phyloP scores from a whole-genome alignment of 1,140 invertebrate species.

The Conus betulinus region DNA sequence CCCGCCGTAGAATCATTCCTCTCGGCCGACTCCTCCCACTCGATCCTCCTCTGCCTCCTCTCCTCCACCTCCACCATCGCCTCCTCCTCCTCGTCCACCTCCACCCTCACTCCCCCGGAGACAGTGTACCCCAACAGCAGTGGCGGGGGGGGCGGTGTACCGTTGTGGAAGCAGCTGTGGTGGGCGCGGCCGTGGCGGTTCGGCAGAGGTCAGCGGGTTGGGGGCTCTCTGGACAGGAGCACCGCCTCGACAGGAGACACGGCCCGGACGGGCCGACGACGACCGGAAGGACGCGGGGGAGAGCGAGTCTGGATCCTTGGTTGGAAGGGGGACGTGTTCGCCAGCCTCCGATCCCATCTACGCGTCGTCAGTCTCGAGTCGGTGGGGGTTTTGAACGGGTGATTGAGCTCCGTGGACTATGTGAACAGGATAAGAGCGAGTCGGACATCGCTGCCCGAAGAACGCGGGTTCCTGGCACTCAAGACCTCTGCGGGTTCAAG shows the following conservation, averaged over 20 bases:
- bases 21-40: neutral
- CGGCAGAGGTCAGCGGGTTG: neutral
- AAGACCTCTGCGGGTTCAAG: neutral
- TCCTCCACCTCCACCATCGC: neutral
- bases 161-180: neutral
- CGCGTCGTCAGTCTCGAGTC: neutral
- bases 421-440: neutral
- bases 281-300: neutral
- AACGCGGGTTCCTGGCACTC: no score
- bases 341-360: neutral
- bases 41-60: conserved; percentile 1
- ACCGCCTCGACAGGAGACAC: neutral
- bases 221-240: conserved; percentile 5
- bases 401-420: neutral
- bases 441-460: neutral
- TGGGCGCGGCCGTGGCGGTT: neutral
- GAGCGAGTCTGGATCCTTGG: neutral
- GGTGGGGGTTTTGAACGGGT: neutral
- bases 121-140: neutral
- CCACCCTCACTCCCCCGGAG: neutral
- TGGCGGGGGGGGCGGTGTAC: neutral
- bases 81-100: neutral
- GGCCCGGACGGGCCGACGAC: neutral
- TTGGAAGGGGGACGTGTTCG: neutral
- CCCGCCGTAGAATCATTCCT: neutral